Conservation (phyloP, 2,888 invertebrate genomes). For the Ophioninae sp. region DNA sequence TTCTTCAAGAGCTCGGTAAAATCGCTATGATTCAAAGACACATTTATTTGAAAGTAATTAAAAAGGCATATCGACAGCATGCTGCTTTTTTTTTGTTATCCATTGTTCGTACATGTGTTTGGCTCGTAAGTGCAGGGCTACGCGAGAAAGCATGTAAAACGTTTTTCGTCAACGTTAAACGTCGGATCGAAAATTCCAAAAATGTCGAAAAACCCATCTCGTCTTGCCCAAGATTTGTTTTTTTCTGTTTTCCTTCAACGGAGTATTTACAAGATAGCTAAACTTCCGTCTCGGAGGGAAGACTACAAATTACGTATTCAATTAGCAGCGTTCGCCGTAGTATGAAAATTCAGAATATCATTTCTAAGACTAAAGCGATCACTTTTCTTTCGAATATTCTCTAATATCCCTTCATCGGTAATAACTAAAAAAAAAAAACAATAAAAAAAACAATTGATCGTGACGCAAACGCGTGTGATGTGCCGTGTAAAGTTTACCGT, state of each 20-base stretch:
- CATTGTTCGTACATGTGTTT: slow-evolving; percentile 22
- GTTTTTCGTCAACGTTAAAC: slow-evolving; percentile 35
- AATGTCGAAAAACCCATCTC: slow-evolving; percentile 35
- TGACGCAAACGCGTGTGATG: slow-evolving; percentile 22
- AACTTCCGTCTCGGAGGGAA: slow-evolving; percentile 17
- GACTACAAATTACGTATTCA: slow-evolving; percentile 50
- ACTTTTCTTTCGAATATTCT: slow-evolving; percentile 30
- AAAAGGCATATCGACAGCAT: slow-evolving; percentile 32
- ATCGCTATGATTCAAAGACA: slow-evolving; percentile 34
- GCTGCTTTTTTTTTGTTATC: slow-evolving; percentile 10
- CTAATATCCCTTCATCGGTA: slow-evolving; percentile 12
- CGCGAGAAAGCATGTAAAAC: slow-evolving; percentile 37
- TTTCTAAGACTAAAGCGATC: slow-evolving; percentile 35
- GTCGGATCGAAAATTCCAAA: slow-evolving; percentile 43
- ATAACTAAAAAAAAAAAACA: slow-evolving; percentile 28
- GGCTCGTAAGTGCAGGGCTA: slow-evolving; percentile 41
- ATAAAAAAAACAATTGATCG: slow-evolving; percentile 23
- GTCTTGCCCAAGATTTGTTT: not conserved
- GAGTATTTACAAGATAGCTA: slow-evolving; percentile 54
- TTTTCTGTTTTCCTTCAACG: slow-evolving; percentile 22
- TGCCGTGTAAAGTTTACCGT: slow-evolving; percentile 29
- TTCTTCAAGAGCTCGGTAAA: slow-evolving; percentile 21
- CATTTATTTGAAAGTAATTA: slow-evolving; percentile 47
- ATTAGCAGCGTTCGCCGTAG: slow-evolving; percentile 49
- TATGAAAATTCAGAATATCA: slow-evolving; percentile 58